Base-by-base conservation (phyloP, 2,888 invertebrate species). In the Siphonodentalium dalli region DNA sequence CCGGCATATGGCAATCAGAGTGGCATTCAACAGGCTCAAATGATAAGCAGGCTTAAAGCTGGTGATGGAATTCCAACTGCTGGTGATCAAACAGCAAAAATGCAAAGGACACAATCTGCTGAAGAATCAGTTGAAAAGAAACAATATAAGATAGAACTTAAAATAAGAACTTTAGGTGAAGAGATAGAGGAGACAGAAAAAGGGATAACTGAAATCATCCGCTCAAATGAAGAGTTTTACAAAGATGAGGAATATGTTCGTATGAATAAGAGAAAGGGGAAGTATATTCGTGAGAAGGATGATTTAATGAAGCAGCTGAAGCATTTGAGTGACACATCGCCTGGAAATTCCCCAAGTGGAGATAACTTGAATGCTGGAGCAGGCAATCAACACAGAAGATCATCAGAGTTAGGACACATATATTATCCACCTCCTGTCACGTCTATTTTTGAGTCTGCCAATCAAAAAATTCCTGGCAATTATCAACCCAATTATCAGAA, bases 121-220 rank as follows among this genome's bases (percentile, higher is more conserved):
- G n/a, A n/a, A n/a, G n/a, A n/a, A n/a, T n/a, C n/a, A n/a, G n/a
- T 65, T 29, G 61, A 68, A 18, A 65, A 61, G 44, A 54, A 67
- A 29, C 62, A 52, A 29, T 53, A 66, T 8, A 64, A 63, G 42
- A 40, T 66, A n/a, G 65, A 66, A 7, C 60, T 71, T 8, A 41
- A 54, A 39, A 23, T 71, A 6, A 43, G 62, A 41, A 56, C 57
- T 3, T 46, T 71, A 23, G 54, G 56, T 15, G 67, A 70, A 20
- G 71, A 72, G 41, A 51, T 72, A 2, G 44, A 59, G 9, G 63
- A 60, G 1, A 56, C 65, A 38, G 71, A 71, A 20, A 39, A 41
- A 4, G 50, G 44, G 35, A 63, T 70, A 2, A 63, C 67, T 38
- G 49, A 44, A 9, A 45, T 71, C 4, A 69, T 71, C 41, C 42